Evolutionary conservation across 2,113 vertebrate genomes (phyloP).

Genomic region (Zosterops japonicus): DNA sequence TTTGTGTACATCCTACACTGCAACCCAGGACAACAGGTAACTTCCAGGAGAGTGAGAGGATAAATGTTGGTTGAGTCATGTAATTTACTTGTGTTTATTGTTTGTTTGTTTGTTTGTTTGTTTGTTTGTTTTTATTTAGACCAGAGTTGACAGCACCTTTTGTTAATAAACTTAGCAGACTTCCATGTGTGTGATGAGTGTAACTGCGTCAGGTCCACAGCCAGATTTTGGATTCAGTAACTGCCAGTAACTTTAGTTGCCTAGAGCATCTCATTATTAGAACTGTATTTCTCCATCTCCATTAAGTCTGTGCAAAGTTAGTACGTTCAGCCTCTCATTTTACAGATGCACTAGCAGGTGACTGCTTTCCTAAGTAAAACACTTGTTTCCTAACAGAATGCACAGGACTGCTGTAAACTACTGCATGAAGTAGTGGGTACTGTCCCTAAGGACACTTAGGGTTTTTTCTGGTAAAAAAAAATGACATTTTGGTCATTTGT

Average conservation of each 20-base stretch:
- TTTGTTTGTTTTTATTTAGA: not conserved
- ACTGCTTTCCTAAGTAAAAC: not conserved
- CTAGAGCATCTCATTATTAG: not conserved
- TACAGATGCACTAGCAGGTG: not conserved
- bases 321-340: not conserved
- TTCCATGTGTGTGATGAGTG: not conserved
- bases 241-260: not conserved
- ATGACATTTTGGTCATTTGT: not conserved
- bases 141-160: not conserved
- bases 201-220: too few species aligned
- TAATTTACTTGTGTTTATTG: accelerated
- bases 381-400: not conserved
- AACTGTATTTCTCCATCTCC: not conserved
- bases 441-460: not conserved
- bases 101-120: too few species aligned
- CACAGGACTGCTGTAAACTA: not conserved
- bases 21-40: not conserved
- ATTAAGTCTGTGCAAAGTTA: not conserved
- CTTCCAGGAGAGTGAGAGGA: not conserved
- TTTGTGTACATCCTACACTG: too few species aligned
- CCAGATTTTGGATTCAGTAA: not conserved
- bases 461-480: not conserved
- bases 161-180: not conserved
- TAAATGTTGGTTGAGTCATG: not conserved
- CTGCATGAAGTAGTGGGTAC: not conserved